These are phyloP conservation scores for Caradrina kadenii DNA, from an alignment of 2,888 invertebrate genomes.

Conservation along the genomic window DNA sequence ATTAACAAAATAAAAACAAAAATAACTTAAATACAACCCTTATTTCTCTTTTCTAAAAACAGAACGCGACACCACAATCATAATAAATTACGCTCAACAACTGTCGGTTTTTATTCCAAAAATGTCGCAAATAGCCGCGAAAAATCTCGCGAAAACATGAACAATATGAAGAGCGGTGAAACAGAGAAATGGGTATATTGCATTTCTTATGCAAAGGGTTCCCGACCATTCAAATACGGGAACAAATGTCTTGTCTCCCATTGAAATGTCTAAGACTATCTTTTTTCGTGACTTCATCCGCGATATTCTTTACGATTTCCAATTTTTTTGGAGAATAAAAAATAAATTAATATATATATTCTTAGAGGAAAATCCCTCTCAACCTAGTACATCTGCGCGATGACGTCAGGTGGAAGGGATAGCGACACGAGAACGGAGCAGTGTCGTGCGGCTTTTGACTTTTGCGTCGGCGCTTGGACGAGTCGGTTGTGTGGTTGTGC, in stretches of 20 bases:
- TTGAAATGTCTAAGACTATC: slow-evolving; percentile 46
- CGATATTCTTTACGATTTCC: too few relatives aligned
- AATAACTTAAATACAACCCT: slow-evolving; percentile 25
- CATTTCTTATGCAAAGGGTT: slow-evolving; percentile 54
- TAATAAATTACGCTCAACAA: slow-evolving; percentile 49
- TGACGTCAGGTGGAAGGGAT: too few relatives aligned
- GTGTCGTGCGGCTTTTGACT: too few relatives aligned
- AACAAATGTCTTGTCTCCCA: slow-evolving; percentile 42
- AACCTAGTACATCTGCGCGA: too few relatives aligned
- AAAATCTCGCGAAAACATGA: slow-evolving; percentile 55
- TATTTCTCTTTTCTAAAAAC: slow-evolving; percentile 32
- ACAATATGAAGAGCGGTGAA: slow-evolving; percentile 40
- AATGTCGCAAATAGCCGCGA: slow-evolving; percentile 34
- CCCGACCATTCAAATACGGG: slow-evolving; percentile 20
- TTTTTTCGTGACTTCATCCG: too few relatives aligned
- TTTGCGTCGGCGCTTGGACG: too few relatives aligned
- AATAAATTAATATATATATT: too few relatives aligned
- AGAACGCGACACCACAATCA: slow-evolving; percentile 41
- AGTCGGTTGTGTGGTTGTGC: too few relatives aligned
- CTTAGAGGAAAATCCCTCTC: too few relatives aligned
- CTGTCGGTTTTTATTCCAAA: slow-evolving; percentile 20
- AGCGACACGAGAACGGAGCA: too few relatives aligned
- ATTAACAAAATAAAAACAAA: slow-evolving; percentile 17
- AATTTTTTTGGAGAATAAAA: too few relatives aligned
- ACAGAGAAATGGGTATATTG: slow-evolving; percentile 44